These are phyloP conservation scores for Papilio dardanus DNA, from an alignment of 1,140 invertebrate species.

Conservation along the genomic window DNA sequence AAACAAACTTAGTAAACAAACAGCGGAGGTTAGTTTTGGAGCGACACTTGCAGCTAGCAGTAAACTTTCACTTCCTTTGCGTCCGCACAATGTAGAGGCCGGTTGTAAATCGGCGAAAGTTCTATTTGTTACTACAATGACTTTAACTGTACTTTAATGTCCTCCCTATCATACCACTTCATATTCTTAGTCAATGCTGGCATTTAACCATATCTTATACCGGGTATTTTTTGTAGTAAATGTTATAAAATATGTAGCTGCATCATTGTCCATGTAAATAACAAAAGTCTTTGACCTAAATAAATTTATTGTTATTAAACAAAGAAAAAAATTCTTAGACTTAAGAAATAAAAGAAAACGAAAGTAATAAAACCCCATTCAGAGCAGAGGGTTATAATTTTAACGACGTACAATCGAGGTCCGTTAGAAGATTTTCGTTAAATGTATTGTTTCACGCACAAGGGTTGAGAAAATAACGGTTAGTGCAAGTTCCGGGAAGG, in stretches of 20 bases:
- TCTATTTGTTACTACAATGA: conserved; percentile 30
- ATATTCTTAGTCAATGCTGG: not conserved
- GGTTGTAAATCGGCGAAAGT: conserved; percentile 1
- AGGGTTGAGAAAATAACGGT: not conserved
- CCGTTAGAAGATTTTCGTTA: too few relatives aligned
- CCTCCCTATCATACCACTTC: not conserved
- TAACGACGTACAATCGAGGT: not conserved
- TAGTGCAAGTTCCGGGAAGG: conserved; percentile 13
- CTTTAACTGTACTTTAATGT: conserved; percentile 11
- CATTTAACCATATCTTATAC: not conserved
- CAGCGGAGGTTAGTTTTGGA: not conserved
- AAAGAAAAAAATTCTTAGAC: not conserved
- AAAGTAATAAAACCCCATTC: conserved; percentile 26
- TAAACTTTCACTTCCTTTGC: conserved; percentile 24
- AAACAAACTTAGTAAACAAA: conserved; percentile 10
- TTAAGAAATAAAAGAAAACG: not conserved
- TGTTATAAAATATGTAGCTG: not conserved
- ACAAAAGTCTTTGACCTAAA: not conserved
- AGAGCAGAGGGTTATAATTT: not conserved
- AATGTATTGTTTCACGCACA: not conserved
- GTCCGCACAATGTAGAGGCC: not conserved
- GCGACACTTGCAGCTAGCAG: not conserved
- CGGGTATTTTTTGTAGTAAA: not conserved
- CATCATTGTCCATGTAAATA: not conserved
- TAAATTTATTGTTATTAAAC: not conserved